These are phyloP conservation scores for Myathropa florea DNA, from an alignment of 2,888 invertebrate species.

Conservation along the genomic window DNA sequence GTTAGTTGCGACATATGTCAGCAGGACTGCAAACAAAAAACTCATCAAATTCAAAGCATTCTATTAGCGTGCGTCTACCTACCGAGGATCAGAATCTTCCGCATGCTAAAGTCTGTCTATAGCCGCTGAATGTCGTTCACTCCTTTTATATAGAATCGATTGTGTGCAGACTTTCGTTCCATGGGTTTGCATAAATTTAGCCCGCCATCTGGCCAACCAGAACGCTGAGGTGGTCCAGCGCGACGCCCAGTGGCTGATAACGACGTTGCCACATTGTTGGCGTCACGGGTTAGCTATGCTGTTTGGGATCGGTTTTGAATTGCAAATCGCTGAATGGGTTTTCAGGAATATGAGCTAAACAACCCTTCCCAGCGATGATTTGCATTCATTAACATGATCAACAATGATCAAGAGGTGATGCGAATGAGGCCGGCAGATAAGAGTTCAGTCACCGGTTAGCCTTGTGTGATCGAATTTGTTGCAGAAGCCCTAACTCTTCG, in stretches of 20 bases:
- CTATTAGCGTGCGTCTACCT: neutral
- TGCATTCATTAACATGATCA: neutral
- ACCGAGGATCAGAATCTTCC: conserved; percentile 39
- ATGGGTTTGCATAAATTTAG: conserved; percentile 28
- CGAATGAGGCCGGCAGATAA: neutral
- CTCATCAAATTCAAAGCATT: neutral
- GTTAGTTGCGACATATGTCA: neutral
- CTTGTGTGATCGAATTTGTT: neutral
- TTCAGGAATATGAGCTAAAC: neutral
- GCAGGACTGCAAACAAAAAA: conserved; percentile 20
- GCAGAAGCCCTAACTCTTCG: neutral
- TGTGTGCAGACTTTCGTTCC: neutral
- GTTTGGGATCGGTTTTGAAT: conserved; percentile 9
- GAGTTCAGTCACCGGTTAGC: neutral
- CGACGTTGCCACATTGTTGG: neutral
- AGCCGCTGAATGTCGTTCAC: neutral
- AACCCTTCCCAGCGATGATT: neutral
- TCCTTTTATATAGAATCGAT: conserved; percentile 34
- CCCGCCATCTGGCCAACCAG: neutral
- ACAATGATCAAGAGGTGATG: too few relatives aligned
- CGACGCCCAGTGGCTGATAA: neutral
- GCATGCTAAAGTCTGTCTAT: conserved; percentile 42
- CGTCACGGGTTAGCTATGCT: neutral
- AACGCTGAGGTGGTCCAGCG: neutral
- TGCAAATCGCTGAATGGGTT: conserved; percentile 11